Evolutionary conservation across 2,113 vertebrate genomes (phyloP).

Genomic region (Melozone crissalis): DNA sequence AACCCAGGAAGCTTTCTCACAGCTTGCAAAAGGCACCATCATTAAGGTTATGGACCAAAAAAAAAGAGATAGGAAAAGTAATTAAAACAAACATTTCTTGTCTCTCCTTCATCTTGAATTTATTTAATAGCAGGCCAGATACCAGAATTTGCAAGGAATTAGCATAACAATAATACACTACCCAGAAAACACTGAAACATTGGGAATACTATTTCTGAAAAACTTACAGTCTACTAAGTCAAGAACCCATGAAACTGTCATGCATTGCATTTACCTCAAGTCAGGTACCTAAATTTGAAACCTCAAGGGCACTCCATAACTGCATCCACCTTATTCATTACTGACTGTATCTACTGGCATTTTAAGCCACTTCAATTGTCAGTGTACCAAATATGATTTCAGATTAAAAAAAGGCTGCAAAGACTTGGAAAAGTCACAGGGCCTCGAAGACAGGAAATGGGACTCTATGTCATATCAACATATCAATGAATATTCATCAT

Average conservation of each 20-base stretch:
- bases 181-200: not conserved
- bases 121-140: not conserved
- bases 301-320: not conserved
- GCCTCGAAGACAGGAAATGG: constrained; percentile 53
- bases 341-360: not conserved
- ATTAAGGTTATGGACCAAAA: not conserved
- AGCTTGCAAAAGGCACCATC: not conserved
- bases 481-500: constrained; percentile 74
- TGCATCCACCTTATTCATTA: not conserved
- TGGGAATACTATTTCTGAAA: not conserved
- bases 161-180: not conserved
- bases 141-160: not conserved
- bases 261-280: not conserved
- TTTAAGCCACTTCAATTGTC: not conserved
- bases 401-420: not conserved
- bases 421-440: constrained; percentile 31
- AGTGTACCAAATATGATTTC: not conserved
- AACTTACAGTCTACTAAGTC: not conserved
- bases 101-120: not conserved
- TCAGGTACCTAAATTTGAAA: not conserved
- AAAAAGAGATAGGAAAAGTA: not conserved
- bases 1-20: not conserved
- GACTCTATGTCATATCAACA: constrained; percentile 67
- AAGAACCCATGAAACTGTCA: not conserved
- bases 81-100: too few relatives aligned